Base-by-base conservation (phyloP, 2,888 invertebrate genomes). In the Sussaba pulchella region DNA sequence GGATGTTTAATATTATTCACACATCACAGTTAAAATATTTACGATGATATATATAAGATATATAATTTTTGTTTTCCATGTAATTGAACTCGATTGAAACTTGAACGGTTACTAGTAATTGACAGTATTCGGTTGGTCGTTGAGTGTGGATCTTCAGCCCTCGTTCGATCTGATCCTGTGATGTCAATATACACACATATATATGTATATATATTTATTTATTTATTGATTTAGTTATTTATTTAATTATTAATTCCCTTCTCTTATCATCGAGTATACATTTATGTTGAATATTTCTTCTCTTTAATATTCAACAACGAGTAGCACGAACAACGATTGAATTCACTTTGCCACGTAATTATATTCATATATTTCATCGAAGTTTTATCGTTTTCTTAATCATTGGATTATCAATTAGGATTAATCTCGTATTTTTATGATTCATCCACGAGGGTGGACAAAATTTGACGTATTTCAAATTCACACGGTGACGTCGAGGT, bases 101-200 rank as follows among this genome's bases (percentile, higher is more conserved):
- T 86, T 88, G 78, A 88, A 89, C 84, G 85, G 88, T 86, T 85
- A 84, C 82, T 87, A 86, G 82, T 91, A 91, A 91, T 91, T 91
- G 91, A 91, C 91, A 87, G 76, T 81, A 86, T 87, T 88, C 86
- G 84, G 83, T 88, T 88, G 85, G 87, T 87, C 86, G 87, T 87
- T 85, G 84, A 63, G 76, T 85, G 71, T 47, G 63, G 64, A 78
- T 74, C 66, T 19, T 21, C 17, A 21, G 14, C 39, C 36, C 14
- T 50, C 61, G 59, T 67, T 67, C 52, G 50, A 77, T 63, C 41
- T 14, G 67, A 67, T 73, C 78, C 67, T 47, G 31, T 70, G 76
- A 66, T 67, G 45, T 71, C 73, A 59, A 64, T 72, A 47, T 72
- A 26, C n/a, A n/a, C n/a, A n/a, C n/a, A n/a, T n/a, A n/a, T n/a